Base-by-base conservation (phyloP, 92 coral and sea anemone genomes). In the Umimayanthus kanabou region DNA sequence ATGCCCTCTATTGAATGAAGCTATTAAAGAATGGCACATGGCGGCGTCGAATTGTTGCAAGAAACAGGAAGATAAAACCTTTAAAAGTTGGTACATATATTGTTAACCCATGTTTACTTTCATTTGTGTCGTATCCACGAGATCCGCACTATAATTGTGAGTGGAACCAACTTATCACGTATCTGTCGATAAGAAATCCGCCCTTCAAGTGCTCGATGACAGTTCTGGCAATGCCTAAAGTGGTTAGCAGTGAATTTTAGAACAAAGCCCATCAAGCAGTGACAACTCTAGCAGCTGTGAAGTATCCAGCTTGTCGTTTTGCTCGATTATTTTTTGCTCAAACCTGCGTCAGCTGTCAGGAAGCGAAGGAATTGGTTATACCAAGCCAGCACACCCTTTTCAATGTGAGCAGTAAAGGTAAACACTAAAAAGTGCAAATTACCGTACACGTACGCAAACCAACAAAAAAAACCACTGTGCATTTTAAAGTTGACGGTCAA, bases 1-100 rank as follows among this genome's bases (percentile, higher is more conserved):
- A 83, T 83, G 87, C 87, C 87, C 87, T 69, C 87, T 69, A 83
- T 83, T 83, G 77, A 83, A 83, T 0, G 47, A n/a, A 45, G 37
- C 76, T 65, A 33, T 33, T 33, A 33, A 82, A 57, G 77, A 67
- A 82, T 25, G 55, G 40, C 86, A 82, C 86, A 82, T 82, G 86
- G 85, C 85, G 42, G 20, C 55, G n/a, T 65, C 76, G 71, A 65
- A 11, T 33, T 82, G 25, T 39, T 82, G 76, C 85, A 82, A 82
- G 50, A 82, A 82, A 82, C 77, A 82, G 86, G 86, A 82, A 82
- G 75, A 82, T 82, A 69, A 72, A 69, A 65, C 85, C 15, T 39
- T 33, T 13, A 82, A 29, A 42, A 69, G 39, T 47, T 67, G 76
- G 37, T 49, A 47, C 50, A 9, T 47, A 47, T 47, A 67, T 67